Conservation (phyloP, 1,140 invertebrate genomes). For the Drosophila athabasca region DNA sequence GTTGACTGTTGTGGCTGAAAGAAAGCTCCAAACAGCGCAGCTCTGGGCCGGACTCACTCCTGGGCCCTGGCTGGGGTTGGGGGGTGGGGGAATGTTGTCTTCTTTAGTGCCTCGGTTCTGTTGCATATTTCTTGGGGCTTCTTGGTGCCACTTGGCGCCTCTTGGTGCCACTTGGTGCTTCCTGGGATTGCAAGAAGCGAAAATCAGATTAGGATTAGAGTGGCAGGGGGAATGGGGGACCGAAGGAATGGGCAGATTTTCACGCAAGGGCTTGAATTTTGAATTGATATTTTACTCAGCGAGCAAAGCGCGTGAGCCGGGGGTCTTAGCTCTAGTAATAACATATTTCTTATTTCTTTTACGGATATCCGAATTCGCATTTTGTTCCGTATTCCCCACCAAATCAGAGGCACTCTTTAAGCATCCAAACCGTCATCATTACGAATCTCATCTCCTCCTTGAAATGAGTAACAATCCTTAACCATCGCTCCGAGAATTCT, state of each 20-base stretch:
- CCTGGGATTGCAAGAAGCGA: conserved; percentile 5
- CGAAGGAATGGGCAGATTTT: too few species aligned
- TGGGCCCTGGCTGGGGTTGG: too few species aligned
- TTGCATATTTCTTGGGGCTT: background rate
- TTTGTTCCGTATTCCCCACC: background rate
- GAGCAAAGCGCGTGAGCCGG: too few species aligned
- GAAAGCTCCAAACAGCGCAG: background rate
- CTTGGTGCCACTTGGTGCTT: background rate
- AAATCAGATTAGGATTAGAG: conserved; percentile 20
- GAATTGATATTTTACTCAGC: too few species aligned
- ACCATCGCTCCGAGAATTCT: conserved; percentile 26
- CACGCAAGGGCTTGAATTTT: too few species aligned
- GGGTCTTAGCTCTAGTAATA: too few species aligned
- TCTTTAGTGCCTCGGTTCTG: background rate
- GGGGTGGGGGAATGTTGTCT: background rate
- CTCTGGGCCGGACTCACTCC: background rate
- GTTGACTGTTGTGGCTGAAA: conserved; percentile 58
- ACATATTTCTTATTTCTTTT: too few species aligned
- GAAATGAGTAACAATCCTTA: conserved; percentile 14
- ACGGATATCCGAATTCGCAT: background rate
- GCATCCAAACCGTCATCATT: too few species aligned
- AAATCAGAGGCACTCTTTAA: too few species aligned
- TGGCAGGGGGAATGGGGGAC: too few species aligned
- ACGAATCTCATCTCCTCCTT: background rate
- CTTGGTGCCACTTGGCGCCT: background rate